Conservation (phyloP, 1,140 invertebrate species). For the Drosophila auraria region DNA sequence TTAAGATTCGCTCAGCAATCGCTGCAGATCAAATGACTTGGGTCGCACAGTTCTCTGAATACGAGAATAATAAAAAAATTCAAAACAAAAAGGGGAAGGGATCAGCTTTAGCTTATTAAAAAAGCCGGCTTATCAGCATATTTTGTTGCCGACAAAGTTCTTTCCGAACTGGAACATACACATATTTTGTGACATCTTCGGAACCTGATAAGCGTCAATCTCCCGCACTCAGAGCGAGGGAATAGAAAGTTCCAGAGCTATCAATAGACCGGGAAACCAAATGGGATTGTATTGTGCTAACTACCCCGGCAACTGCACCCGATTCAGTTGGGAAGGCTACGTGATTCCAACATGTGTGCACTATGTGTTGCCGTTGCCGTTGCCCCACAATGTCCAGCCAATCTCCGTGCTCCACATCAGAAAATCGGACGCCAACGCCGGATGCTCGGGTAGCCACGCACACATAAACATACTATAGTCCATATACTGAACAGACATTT, state of each 20-base stretch:
- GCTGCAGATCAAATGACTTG: conserved; percentile 42
- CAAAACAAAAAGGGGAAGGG: conserved; percentile 30
- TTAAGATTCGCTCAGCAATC: conserved; percentile 15
- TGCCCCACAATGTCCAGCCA: conserved; percentile 61
- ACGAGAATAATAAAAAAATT: conserved; percentile 19
- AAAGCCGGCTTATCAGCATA: conserved; percentile 68
- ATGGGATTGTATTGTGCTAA: conserved; percentile 46
- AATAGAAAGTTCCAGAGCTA: conserved; percentile 62
- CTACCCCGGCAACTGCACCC: conserved; percentile 49
- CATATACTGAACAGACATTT: conserved; percentile 26
- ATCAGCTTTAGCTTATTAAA: conserved; percentile 36
- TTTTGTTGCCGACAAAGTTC: conserved; percentile 40
- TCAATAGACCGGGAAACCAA: conserved; percentile 55
- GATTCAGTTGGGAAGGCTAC: conserved; percentile 40
- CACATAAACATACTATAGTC: conserved; percentile 16
- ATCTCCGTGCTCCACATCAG: conserved; percentile 69
- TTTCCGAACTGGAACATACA: conserved; percentile 17
- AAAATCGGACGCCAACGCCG: conserved; percentile 60
- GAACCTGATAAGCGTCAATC: conserved; percentile 54
- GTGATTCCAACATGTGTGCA: conserved; percentile 67
- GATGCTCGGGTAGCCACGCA: conserved; percentile 50
- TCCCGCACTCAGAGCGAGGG: conserved; percentile 10
- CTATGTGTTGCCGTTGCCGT: conserved; percentile 36
- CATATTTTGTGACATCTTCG: conserved; percentile 46
- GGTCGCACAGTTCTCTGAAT: conserved; percentile 61